Conservation (phyloP, 2,797 vertebrate species). For the Sternotherus odoratus region DNA sequence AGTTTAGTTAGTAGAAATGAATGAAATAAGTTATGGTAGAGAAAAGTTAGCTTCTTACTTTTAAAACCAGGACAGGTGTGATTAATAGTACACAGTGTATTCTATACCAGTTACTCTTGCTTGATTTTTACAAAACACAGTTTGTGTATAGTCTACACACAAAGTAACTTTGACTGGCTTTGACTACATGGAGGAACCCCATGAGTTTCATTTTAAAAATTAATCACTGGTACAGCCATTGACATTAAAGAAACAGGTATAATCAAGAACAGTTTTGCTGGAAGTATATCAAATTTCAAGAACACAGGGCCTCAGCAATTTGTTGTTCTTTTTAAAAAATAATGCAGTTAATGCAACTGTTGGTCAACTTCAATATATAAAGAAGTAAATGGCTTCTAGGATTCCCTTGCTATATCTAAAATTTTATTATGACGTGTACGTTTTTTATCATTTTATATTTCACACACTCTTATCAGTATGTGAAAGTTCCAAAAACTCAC, state of each 20-base stretch:
- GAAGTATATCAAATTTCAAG: conserved; percentile 10
- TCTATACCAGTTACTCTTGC: not conserved
- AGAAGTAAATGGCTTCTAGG: fast-evolving
- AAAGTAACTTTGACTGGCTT: not conserved
- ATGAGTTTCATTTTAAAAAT: conserved; percentile 30
- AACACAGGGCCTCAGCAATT: not conserved
- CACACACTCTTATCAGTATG: not conserved
- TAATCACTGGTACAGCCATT: not conserved
- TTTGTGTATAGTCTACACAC: conserved; percentile 16
- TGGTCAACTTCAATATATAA: not conserved
- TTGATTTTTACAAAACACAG: conserved; percentile 23
- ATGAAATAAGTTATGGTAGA: not conserved
- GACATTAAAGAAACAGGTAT: conserved; percentile 10
- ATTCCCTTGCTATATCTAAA: not conserved
- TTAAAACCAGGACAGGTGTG: not conserved
- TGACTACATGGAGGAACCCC: not conserved
- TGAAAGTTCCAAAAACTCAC: not conserved
- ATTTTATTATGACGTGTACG: not conserved
- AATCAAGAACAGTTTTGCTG: conserved; percentile 17
- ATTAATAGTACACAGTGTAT: not conserved
- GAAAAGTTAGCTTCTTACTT: not conserved
- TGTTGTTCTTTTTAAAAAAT: not conserved
- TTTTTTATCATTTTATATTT: not conserved
- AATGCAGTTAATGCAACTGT: not conserved
- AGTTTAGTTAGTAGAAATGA: not conserved